A percentile compares a stretch with the other conserved stretches of the same genome.
Evolutionary conservation across 2,113 vertebrate genomes (phyloP).

Genomic region (Percina caprodes): DNA sequence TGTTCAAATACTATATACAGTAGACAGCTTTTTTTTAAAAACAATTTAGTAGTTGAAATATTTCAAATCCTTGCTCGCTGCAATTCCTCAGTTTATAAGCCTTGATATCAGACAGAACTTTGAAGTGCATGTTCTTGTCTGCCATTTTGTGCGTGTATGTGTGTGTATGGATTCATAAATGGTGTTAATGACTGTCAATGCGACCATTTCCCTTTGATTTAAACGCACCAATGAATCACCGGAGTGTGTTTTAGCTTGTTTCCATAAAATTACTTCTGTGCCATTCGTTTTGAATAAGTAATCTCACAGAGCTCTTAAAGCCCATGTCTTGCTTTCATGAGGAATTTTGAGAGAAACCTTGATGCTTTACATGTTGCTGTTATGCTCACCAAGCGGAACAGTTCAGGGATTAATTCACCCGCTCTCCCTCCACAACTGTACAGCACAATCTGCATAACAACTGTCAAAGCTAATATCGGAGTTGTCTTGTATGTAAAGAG

Average conservation of each 20-base stretch:
- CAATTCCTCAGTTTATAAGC: neutral
- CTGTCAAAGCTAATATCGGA: neutral
- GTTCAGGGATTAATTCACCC: neutral
- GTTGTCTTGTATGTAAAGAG: neutral
- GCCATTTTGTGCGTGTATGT: neutral
- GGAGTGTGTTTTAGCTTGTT: neutral
- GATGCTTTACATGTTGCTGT: conserved; percentile 13
- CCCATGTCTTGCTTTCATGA: conserved; percentile 7
- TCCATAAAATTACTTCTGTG: neutral
- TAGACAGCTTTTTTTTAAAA: neutral
- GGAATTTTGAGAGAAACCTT: conserved; percentile 15
- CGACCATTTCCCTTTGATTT: neutral
- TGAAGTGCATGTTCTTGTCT: neutral
- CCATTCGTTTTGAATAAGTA: neutral
- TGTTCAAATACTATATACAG: neutral
- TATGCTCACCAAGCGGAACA: conserved; percentile 4
- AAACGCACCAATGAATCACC: neutral
- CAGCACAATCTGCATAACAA: neutral
- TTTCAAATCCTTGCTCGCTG: neutral
- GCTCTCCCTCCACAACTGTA: neutral
- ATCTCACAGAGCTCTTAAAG: neutral
- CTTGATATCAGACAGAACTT: neutral
- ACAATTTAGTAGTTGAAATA: neutral
- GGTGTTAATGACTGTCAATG: neutral
- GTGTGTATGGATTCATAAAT: neutral